Percentiles rank a stretch among this genome's conserved stretches.
These are phyloP conservation scores for Aleiodes testaceus DNA, from an alignment of 2,888 invertebrate genomes.

Conservation along the genomic window DNA sequence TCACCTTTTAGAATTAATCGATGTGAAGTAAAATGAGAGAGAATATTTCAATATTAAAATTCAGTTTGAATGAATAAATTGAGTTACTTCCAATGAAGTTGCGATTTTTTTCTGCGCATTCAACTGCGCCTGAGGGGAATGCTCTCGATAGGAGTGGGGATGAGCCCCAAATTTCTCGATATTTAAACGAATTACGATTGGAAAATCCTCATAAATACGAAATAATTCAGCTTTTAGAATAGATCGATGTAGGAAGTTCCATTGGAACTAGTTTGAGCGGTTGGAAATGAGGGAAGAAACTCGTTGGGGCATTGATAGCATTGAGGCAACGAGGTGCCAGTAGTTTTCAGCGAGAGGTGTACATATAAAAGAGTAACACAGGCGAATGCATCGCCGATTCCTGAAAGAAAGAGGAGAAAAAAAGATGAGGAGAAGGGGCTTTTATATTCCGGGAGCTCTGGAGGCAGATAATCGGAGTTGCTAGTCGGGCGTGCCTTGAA, in stretches of 20 bases:
- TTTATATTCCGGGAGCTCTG: not conserved
- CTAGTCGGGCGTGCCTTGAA: slow-evolving; percentile 41
- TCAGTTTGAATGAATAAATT: too few relatives aligned
- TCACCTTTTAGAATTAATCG: not conserved
- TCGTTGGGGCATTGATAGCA: not conserved
- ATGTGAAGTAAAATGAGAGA: not conserved
- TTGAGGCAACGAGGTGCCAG: slow-evolving; percentile 16
- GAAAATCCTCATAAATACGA: too few relatives aligned
- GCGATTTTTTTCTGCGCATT: too few relatives aligned
- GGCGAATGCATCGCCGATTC: slow-evolving; percentile 5
- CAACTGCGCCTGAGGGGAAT: too few relatives aligned
- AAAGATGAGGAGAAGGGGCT: slow-evolving; percentile 15
- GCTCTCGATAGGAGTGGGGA: too few relatives aligned
- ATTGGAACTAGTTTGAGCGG: too few relatives aligned
- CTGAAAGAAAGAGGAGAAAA: slow-evolving; percentile 12
- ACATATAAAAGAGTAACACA: slow-evolving; percentile 26
- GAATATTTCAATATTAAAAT: too few relatives aligned
- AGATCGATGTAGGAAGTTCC: too few relatives aligned
- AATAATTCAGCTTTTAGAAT: too few relatives aligned
- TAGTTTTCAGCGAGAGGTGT: slow-evolving; percentile 29
- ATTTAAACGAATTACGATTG: too few relatives aligned
- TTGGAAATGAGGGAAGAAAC: not conserved
- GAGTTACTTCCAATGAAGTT: too few relatives aligned
- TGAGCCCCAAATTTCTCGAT: too few relatives aligned
- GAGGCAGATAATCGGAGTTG: slow-evolving; percentile 34